A percentile compares a stretch with the other conserved stretches of the same genome.
phyloP scores from a whole-genome alignment of 2,113 vertebrate genomes.

The Deroptyus accipitrinus region DNA sequence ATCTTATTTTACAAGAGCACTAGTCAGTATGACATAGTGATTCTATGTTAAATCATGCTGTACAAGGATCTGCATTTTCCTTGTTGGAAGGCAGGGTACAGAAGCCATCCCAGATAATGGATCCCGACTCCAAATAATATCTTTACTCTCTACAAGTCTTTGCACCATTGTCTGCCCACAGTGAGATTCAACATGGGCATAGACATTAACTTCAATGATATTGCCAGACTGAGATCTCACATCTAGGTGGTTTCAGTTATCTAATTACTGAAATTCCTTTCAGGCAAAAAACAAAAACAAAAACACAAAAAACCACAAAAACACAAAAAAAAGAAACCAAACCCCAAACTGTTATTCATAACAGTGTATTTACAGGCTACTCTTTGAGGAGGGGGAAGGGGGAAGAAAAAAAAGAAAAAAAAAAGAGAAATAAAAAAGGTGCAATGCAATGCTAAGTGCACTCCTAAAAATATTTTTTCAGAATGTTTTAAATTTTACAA shows the following conservation, averaged over 20 bases:
- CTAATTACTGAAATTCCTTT: not conserved
- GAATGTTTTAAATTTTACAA: not conserved
- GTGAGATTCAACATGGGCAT: not conserved
- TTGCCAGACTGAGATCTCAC: not conserved
- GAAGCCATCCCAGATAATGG: not conserved
- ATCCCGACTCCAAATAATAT: not conserved
- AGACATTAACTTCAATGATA: not conserved
- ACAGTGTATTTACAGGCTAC: not conserved
- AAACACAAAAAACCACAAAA: too few relatives aligned
- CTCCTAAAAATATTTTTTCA: not conserved
- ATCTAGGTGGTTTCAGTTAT: not conserved
- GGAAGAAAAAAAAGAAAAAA: not conserved
- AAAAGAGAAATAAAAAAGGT: not conserved
- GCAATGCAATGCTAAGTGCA: not conserved
- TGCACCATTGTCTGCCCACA: not conserved
- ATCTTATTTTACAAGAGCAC: not conserved
- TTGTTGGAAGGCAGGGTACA: not conserved
- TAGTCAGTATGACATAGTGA: not conserved
- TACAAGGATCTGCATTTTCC: not conserved
- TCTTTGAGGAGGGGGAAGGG: not conserved
- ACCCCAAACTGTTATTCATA: not conserved
- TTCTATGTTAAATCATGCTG: not conserved
- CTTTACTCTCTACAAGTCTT: not conserved
- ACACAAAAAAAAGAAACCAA: not conserved
- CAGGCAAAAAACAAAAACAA: not conserved